These are phyloP conservation scores for Sclerodermus sp. DNA, from an alignment of 2,888 invertebrate genomes.

Conservation along the genomic window DNA sequence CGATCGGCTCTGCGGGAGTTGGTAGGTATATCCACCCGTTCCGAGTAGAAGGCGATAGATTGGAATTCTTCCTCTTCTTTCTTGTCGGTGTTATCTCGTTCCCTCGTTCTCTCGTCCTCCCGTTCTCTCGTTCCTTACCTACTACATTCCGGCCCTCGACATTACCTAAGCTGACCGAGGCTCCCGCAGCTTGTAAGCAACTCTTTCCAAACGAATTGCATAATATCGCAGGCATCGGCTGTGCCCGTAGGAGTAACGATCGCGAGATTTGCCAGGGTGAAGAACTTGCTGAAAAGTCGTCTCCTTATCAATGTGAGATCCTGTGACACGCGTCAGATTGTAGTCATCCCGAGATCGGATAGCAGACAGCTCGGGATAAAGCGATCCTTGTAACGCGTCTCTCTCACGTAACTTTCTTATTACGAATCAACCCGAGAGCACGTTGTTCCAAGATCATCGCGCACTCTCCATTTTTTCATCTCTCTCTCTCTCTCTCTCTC, in stretches of 20 bases:
- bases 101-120: neutral
- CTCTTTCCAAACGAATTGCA: slow-evolving; percentile 20
- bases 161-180: neutral
- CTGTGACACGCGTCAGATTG: slow-evolving; percentile 10
- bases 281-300: slow-evolving; percentile 10
- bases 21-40: slow-evolving; percentile 16
- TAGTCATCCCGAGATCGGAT: neutral
- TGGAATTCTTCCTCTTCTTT: slow-evolving; percentile 6
- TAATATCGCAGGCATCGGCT: slow-evolving; percentile 1
- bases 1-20: slow-evolving; percentile 20
- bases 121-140: neutral
- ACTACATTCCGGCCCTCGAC: neutral
- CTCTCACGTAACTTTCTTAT: slow-evolving; percentile 12
- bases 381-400: slow-evolving; percentile 8
- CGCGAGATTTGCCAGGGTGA: neutral
- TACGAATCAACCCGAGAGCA: neutral
- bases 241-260: slow-evolving; percentile 8
- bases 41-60: slow-evolving; percentile 22
- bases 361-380: neutral
- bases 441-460: neutral
- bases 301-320: slow-evolving; percentile 9
- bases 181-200: slow-evolving; percentile 7
- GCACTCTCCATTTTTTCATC: no score
- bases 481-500: no score
- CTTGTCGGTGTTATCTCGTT: slow-evolving; percentile 3